A percentile compares a stretch with the other conserved stretches of the same genome.
These are phyloP conservation scores for Cydia splendana DNA, from an alignment of 1,140 invertebrate genomes.

Conservation along the genomic window DNA sequence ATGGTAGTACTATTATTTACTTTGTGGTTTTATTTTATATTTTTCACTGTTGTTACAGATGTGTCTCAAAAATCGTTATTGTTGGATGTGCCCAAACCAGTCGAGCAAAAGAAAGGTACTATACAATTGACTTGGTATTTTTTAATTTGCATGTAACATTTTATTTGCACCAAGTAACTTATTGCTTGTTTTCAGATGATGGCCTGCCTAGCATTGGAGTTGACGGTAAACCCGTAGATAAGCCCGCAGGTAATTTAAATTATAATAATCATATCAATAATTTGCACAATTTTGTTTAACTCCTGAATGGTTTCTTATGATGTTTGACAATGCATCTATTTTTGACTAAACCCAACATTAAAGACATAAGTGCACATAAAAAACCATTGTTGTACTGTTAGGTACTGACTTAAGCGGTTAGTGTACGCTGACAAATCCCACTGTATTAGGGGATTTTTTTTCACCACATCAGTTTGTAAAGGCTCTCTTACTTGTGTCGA, in stretches of 20 bases:
- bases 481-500: no score
- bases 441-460: no score
- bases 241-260: slow-evolving; percentile 48
- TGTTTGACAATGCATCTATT: no score
- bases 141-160: background rate
- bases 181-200: slow-evolving; percentile 53
- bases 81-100: slow-evolving; percentile 52
- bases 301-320: background rate
- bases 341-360: no score
- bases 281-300: slow-evolving; percentile 16
- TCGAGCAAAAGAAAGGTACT: slow-evolving; percentile 63
- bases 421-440: no score
- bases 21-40: no score
- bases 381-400: no score
- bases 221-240: slow-evolving; percentile 47
- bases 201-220: slow-evolving; percentile 43
- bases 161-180: background rate
- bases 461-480: no score
- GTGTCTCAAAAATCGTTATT: slow-evolving; percentile 52
- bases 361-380: no score
- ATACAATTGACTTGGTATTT: background rate
- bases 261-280: no score
- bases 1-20: no score
- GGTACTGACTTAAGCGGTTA: no score
- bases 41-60: slow-evolving; percentile 48